Evolutionary conservation across 2,113 vertebrate species (phyloP).

Genomic region (Hippoglossus stenolepis): DNA sequence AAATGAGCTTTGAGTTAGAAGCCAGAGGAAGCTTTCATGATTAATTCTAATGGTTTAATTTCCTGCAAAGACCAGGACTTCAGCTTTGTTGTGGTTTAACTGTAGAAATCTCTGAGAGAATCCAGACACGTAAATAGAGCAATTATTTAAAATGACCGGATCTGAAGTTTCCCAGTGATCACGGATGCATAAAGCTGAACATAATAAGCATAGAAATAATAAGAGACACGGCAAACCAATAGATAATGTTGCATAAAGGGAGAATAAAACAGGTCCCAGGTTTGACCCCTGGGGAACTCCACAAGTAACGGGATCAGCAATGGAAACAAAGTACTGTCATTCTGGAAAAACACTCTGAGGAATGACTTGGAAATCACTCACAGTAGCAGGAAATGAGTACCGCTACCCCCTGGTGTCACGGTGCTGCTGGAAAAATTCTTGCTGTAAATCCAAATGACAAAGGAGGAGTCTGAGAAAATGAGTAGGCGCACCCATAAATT

Average conservation of each 20-base stretch:
- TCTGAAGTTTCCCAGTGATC: neutral
- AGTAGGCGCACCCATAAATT: neutral
- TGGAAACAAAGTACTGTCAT: conserved; percentile 2
- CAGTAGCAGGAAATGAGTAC: conserved; percentile 11
- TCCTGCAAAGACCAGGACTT: neutral
- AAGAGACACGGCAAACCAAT: neutral
- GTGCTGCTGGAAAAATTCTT: neutral
- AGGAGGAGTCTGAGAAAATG: neutral
- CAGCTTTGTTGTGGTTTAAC: neutral
- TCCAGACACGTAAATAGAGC: neutral
- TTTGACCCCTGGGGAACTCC: conserved; percentile 12
- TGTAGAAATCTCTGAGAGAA: neutral
- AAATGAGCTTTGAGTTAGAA: neutral
- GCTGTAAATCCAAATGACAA: neutral
- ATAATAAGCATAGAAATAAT: neutral
- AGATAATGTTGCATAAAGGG: neutral
- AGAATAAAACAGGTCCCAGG: neutral
- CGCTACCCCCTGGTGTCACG: neutral
- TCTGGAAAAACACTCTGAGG: neutral
- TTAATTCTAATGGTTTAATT: neutral
- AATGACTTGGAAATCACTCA: neutral
- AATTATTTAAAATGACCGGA: neutral
- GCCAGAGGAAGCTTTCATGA: neutral
- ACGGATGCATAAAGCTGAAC: neutral
- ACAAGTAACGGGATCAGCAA: neutral